Evolutionary conservation across 2,113 vertebrate genomes (phyloP).

Genomic region (Willisornis vidua): DNA sequence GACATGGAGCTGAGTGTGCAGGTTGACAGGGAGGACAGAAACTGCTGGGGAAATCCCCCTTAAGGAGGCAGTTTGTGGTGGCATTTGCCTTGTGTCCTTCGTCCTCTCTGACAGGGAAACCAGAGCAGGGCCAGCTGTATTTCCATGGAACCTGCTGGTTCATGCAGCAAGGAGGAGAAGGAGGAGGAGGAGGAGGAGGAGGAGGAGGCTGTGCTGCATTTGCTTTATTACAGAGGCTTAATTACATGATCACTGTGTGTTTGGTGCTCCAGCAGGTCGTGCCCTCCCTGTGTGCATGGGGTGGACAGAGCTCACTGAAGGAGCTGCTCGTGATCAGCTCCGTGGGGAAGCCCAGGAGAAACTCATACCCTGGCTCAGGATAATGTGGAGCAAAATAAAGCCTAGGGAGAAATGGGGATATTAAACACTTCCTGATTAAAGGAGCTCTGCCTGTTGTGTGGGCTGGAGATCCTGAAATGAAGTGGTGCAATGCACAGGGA

Average conservation of each 20-base stretch:
- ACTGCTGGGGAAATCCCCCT: not conserved
- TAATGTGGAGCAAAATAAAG: not conserved
- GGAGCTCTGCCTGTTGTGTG: not conserved
- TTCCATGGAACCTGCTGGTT: not conserved
- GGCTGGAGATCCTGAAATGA: not conserved
- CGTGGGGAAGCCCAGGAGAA: not conserved
- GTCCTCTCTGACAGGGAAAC: not conserved
- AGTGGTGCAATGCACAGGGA: not conserved
- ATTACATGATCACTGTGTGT: not conserved
- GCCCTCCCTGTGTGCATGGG: not conserved
- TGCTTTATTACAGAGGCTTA: not conserved
- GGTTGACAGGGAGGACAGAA: not conserved
- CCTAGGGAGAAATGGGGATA: not conserved
- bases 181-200: not conserved
- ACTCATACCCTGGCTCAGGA: not conserved
- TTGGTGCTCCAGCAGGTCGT: not conserved
- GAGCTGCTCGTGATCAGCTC: not conserved
- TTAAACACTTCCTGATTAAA: not conserved
- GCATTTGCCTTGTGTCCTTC: accelerated
- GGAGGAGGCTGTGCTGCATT: not conserved
- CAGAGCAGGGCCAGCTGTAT: not conserved
- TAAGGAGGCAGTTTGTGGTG: not conserved
- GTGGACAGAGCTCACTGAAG: not conserved
- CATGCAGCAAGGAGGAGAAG: not conserved
- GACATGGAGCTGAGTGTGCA: not conserved